Percentiles rank a stretch among this genome's conserved stretches.
These are phyloP conservation scores for Drosophila simulans DNA, from an alignment of 1,140 invertebrate species.

Conservation along the genomic window DNA sequence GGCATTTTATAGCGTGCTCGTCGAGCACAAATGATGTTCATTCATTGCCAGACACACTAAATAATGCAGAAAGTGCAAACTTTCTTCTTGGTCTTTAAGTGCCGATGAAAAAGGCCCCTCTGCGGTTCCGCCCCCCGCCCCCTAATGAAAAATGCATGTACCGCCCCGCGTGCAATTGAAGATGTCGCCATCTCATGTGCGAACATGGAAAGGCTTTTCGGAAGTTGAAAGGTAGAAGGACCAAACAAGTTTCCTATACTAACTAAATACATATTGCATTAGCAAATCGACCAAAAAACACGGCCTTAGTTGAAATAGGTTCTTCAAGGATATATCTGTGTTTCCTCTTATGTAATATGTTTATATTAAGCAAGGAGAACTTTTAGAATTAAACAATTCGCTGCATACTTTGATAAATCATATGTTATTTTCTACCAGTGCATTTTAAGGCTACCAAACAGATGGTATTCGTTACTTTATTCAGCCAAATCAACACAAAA, in stretches of 20 bases:
- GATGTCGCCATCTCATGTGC: slow-evolving; percentile 13
- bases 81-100: slow-evolving; percentile 29
- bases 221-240: neutral
- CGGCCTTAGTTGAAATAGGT: too few species aligned
- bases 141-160: slow-evolving; percentile 51
- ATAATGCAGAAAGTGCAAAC: slow-evolving; percentile 63
- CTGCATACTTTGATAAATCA: too few species aligned
- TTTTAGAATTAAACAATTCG: too few species aligned
- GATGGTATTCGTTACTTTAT: neutral
- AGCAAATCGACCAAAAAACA: neutral
- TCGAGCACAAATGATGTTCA: slow-evolving; percentile 35
- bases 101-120: slow-evolving; percentile 18
- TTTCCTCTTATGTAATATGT: too few species aligned
- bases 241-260: neutral
- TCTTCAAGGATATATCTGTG: too few species aligned
- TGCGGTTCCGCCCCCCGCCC: slow-evolving; percentile 4
- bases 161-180: slow-evolving; percentile 27
- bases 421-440: too few species aligned
- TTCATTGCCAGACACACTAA: slow-evolving; percentile 53
- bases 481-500: neutral
- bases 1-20: slow-evolving; percentile 49
- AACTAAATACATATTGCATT: neutral
- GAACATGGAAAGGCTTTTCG: slow-evolving; percentile 35
- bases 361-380: too few species aligned
- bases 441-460: neutral